phyloP scores from a whole-genome alignment of 1,140 invertebrate species.

The Drosophila elegans region DNA sequence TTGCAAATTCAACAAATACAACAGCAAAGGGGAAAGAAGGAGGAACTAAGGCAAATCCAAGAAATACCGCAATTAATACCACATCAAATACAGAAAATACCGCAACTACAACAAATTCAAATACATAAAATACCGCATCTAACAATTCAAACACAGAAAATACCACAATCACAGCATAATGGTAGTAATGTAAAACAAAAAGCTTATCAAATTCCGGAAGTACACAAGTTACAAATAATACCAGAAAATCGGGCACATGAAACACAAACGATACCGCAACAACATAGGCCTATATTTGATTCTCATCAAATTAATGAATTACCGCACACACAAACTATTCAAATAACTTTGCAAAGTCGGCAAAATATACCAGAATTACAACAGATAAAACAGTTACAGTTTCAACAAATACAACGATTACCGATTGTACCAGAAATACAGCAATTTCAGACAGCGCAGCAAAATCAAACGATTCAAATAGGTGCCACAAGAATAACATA shows the following conservation, averaged over 20 bases:
- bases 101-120: background rate
- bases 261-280: conserved; percentile 5
- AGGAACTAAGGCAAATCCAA: conserved; percentile 12
- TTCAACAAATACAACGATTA: conserved; percentile 1
- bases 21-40: conserved; percentile 5
- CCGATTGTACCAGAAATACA: conserved; percentile 6
- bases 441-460: conserved; percentile 9
- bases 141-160: too few species aligned
- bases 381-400: background rate
- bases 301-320: conserved; percentile 1
- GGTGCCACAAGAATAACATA: conserved; percentile 15
- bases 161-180: too few species aligned
- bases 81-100: conserved; percentile 2
- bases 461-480: conserved; percentile 9
- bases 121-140: background rate
- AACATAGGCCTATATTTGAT: background rate
- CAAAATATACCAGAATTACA: conserved; percentile 12
- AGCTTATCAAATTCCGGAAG: background rate
- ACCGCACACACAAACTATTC: background rate
- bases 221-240: conserved; percentile 2
- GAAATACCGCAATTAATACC: conserved; percentile 1
- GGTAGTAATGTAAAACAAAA: background rate
- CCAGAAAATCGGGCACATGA: background rate
- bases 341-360: conserved; percentile 10
- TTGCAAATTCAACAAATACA: conserved; percentile 9